These are phyloP conservation scores for Coracopsis vasa DNA, from an alignment of 2,113 vertebrate species.

Conservation along the genomic window DNA sequence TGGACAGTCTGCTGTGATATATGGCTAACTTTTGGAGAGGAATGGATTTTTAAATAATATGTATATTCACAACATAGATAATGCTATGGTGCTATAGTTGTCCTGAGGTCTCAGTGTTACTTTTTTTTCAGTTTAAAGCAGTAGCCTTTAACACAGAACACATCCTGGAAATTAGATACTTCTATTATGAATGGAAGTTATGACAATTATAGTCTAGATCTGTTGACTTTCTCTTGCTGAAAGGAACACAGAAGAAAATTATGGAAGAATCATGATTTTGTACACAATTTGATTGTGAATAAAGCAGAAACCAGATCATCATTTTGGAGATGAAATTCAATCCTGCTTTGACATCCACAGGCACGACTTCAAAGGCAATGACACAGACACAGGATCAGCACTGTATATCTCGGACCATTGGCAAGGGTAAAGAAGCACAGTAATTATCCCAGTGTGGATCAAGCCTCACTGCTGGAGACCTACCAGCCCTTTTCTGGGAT, in stretches of 20 bases:
- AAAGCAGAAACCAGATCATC: not conserved
- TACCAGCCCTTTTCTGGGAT: not conserved
- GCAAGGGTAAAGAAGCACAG: not conserved
- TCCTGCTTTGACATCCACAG: not conserved
- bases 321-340: not conserved
- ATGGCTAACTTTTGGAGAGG: not conserved
- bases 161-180: not conserved
- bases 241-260: not conserved
- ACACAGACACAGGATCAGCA: not conserved
- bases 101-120: not conserved
- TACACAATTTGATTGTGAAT: not conserved
- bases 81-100: not conserved
- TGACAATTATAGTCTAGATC: accelerated
- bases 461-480: not conserved
- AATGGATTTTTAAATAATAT: not conserved
- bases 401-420: not conserved
- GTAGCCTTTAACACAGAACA: not conserved
- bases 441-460: not conserved
- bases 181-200: not conserved
- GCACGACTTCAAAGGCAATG: not conserved
- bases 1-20: not conserved
- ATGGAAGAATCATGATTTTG: not conserved
- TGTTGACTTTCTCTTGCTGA: not conserved
- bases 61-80: not conserved
- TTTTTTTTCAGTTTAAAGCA: not conserved